Evolutionary conservation across 1,140 invertebrate genomes (phyloP).

Genomic region (Coptotermes formosanus): DNA sequence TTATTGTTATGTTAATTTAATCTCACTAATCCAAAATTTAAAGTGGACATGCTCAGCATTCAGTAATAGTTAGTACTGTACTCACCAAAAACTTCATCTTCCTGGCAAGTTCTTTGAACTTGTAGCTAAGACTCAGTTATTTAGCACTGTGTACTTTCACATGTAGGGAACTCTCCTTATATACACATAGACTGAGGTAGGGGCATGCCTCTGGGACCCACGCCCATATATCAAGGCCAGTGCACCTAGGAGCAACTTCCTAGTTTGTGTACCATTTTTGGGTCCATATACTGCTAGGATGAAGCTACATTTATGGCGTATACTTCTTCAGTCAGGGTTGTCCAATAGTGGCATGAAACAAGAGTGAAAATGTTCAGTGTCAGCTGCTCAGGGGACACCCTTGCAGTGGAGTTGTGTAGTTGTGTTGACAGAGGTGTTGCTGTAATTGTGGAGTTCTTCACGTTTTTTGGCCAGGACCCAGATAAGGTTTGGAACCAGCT

Average conservation of each 20-base stretch:
- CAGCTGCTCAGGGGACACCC: no score
- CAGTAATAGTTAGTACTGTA: not conserved
- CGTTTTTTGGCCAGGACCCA: no score
- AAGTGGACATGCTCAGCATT: no score
- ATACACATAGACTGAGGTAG: not conserved
- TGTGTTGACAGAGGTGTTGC: no score
- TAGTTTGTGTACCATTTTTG: not conserved
- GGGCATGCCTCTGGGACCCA: not conserved
- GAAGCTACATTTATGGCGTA: not conserved
- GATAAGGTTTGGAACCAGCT: no score
- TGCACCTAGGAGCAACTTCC: not conserved
- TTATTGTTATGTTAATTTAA: no score
- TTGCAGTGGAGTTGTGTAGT: no score
- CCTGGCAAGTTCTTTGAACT: slow-evolving; percentile 18
- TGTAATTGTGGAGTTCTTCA: no score
- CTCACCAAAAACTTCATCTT: slow-evolving; percentile 18
- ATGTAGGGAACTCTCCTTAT: not conserved
- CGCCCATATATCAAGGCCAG: slow-evolving; percentile 2
- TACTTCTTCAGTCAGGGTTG: not conserved
- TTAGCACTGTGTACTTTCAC: not conserved
- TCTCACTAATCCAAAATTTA: no score
- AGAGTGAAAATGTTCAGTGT: no score
- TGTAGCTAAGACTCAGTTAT: slow-evolving; percentile 1
- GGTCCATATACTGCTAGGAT: not conserved
- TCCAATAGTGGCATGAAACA: not conserved